Base-by-base conservation (phyloP, 1,140 invertebrate genomes). In the Andrena cerasifolii region DNA sequence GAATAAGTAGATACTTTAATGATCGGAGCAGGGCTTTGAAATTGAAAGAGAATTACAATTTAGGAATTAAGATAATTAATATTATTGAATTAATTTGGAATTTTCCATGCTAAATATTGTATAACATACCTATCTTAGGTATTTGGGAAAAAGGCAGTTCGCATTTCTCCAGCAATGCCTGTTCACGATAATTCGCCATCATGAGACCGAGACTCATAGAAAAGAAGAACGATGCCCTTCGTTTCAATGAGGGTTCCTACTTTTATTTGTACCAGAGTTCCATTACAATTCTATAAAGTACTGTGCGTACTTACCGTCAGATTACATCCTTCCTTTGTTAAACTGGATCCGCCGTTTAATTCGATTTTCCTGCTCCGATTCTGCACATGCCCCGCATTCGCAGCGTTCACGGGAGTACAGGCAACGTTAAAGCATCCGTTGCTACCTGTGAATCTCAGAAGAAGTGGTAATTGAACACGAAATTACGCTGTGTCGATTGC, bases 291-390 rank as follows among this genome's bases (percentile, higher is more conserved):
- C 73, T 47, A 53, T 33, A 67, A 67, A 68, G 63, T 58, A 66
- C 40, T 65, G 53, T 76, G 65, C 53, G 53, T 76, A 68, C 73
- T 76, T 28, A 31, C 36, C 10, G 62, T 58, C 45, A 74, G 72
- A 74, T 74, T 74, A 74, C 61, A 74, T 66, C 53, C 31, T 62
- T 18, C 40, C 62, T 75, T 75, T 75, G 63, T 67, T 28, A 53
- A 68, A 76, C 73, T 21, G 53, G 53, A 68, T 76, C 53, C 43
- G 53, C 53, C 51, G 28, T 76, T 68, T 68, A 68, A 76, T 68
- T 58, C 63, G 49, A 68, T 76, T 68, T 47, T 58, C 62, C 61
- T 54, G 61, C 56, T 47, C 51, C 28, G 51, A 58, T 67, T 76
- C 40, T 28, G 28, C 53, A 56, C 65, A 28, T 58, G 56, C 33